phyloP scores from a whole-genome alignment of 2,113 vertebrate genomes.

The Rhagologus leucostigma region DNA sequence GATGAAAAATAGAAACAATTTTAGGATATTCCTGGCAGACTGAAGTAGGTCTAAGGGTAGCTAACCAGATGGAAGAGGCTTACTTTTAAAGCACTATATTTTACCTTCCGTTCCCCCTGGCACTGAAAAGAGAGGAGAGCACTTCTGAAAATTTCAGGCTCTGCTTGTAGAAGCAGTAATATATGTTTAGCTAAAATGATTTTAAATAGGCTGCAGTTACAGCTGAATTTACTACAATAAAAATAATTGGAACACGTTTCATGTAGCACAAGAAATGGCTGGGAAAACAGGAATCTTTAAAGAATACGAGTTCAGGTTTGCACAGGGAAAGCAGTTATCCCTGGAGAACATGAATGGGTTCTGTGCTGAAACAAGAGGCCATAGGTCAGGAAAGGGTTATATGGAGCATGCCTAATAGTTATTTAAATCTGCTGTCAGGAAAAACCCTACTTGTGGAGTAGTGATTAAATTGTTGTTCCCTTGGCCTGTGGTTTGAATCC shows the following conservation, averaged over 20 bases:
- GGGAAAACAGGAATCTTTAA: background rate
- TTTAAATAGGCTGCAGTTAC: background rate
- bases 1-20: constrained; percentile 22
- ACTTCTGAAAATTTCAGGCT: background rate
- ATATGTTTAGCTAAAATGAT: constrained; percentile 1
- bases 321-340: background rate
- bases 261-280: background rate
- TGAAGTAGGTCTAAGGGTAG: background rate
- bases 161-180: background rate
- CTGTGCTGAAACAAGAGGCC: background rate
- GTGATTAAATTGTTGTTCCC: background rate
- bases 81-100: constrained; percentile 22
- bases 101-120: constrained; percentile 2
- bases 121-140: background rate
- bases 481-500: background rate
- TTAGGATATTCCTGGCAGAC: background rate
- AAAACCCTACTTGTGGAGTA: background rate
- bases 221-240: background rate
- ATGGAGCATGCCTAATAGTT: background rate
- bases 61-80: constrained; percentile 21
- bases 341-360: background rate
- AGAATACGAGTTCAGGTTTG: background rate
- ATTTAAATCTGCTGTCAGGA: background rate
- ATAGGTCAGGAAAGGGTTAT: background rate
- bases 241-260: background rate